Evolutionary conservation across 2,797 vertebrate genomes (phyloP), one percentile per base, ranked within the genome.

Genomic region (Platyrinchus mystaceus): DNA sequence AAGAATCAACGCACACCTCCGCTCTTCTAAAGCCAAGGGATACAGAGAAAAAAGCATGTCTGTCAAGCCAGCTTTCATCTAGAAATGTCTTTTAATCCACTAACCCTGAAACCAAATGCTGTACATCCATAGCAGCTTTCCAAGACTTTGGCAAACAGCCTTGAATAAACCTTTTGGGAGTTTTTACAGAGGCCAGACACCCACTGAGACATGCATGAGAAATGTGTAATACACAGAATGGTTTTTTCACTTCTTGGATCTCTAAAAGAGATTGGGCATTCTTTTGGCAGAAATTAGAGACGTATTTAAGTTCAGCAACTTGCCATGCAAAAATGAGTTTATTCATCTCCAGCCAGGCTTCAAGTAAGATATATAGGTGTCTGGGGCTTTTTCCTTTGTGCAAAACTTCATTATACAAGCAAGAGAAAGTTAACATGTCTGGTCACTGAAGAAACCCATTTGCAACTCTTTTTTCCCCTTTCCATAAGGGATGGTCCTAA

Each of bases 231-330:
- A 66, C 21, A 64, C 22, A 66, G 11, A 1, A 10, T 34, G 5
- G 5, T 30, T 55, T 63, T 55, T 71, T 23, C 12, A 79, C 46
- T 80, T 88, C 55, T 87, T 83, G 73, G 76, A 77, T 62, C 73
- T 84, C 68, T 60, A 37, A 58, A 80, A 64, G 23, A 68, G 58
- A 81, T 41, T 5, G 62, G 92, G 92, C 87, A 87, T 80, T 94
- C 95, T 78, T 87, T 89, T 94, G 93, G 87, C 84, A 92, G 84
- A 78, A 94, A 68, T 78, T 44, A 81, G 46, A 92, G 73, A 85
- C 4, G 0, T 47, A 87, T 76, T 92, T 87, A 92, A 89, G 20
- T 82, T 80, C 78, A 89, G n/a, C 73, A 95, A 75, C 62, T 66
- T 84, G 52, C 56, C 58, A 69, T 4, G 37, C 69, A 96, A 93